Percentiles rank a stretch among this genome's conserved stretches.
phyloP scores from a whole-genome alignment of 2,797 vertebrate species.

The Erethizon dorsatum region DNA sequence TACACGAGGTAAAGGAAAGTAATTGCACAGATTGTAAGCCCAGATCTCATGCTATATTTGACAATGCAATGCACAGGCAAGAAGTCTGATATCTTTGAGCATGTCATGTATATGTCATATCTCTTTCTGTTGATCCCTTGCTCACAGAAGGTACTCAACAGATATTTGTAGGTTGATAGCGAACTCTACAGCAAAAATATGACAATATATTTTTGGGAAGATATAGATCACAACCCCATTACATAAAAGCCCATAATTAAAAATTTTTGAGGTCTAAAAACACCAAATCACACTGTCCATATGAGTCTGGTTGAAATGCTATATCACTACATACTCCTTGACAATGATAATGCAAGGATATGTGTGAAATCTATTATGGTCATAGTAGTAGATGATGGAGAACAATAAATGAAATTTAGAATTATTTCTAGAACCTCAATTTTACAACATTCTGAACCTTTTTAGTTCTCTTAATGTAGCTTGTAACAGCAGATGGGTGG shows the following conservation, averaged over 20 bases:
- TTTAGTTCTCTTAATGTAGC: not conserved
- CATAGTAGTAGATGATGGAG: not conserved
- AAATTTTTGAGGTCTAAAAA: conserved; percentile 16
- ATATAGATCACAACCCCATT: not conserved
- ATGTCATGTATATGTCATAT: not conserved
- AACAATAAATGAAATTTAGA: conserved; percentile 38
- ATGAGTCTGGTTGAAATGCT: conserved; percentile 39
- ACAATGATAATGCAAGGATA: not conserved
- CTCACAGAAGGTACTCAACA: not conserved
- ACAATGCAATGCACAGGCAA: conserved; percentile 61
- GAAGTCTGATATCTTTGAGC: conserved; percentile 39
- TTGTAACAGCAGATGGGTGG: not conserved
- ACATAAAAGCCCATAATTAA: conserved; percentile 52
- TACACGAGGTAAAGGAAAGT: conserved; percentile 75
- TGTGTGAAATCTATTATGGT: not conserved
- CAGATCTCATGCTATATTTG: conserved; percentile 71
- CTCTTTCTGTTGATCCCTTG: conserved; percentile 47
- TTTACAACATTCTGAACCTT: conserved; percentile 47
- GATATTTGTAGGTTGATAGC: conserved; percentile 13
- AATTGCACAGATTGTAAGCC: conserved; percentile 66
- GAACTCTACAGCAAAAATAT: conserved; percentile 23
- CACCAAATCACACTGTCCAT: not conserved
- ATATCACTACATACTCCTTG: not conserved
- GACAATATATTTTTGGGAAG: not conserved
- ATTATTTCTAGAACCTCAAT: conserved; percentile 30